Conservation (phyloP, 2,888 invertebrate species). For the Latrodectus elegans region DNA sequence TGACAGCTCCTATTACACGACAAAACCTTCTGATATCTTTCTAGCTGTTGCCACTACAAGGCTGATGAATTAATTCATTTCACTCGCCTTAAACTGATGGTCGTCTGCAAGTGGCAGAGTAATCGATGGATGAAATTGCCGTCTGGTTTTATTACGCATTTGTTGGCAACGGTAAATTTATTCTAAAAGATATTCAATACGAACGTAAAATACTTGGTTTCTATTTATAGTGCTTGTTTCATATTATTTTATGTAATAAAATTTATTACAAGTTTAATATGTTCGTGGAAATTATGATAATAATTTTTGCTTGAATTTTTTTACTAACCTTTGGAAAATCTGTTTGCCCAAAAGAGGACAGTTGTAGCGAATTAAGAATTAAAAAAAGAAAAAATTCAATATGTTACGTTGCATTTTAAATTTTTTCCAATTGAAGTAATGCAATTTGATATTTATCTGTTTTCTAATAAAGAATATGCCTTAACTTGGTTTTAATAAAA, state of each 20-base stretch:
- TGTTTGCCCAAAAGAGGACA: too few species aligned
- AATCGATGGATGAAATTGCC: conserved; percentile 14
- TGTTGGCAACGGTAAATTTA: background rate
- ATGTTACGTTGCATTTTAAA: too few species aligned
- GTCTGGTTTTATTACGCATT: background rate
- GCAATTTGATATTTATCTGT: too few species aligned
- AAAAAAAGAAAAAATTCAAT: too few species aligned
- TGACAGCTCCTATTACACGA: background rate
- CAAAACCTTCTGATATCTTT: conserved; percentile 1
- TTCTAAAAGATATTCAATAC: background rate
- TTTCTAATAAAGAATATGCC: too few species aligned
- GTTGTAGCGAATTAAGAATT: too few species aligned
- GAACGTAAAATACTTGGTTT: background rate
- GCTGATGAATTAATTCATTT: conserved; percentile 37
- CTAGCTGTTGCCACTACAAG: background rate
- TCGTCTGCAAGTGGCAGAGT: conserved; percentile 6
- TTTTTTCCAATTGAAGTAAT: too few species aligned
- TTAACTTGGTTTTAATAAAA: too few species aligned
- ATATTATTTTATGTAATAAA: too few species aligned
- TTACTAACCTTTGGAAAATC: background rate
- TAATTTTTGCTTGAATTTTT: background rate
- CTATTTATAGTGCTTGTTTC: background rate
- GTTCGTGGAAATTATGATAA: background rate
- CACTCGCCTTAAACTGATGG: conserved; percentile 1
- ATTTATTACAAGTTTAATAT: background rate